A percentile compares a stretch with the other conserved stretches of the same genome.
These are phyloP conservation scores for Sebastes steindachneri DNA, from an alignment of 2,797 vertebrate genomes.

Conservation along the genomic window DNA sequence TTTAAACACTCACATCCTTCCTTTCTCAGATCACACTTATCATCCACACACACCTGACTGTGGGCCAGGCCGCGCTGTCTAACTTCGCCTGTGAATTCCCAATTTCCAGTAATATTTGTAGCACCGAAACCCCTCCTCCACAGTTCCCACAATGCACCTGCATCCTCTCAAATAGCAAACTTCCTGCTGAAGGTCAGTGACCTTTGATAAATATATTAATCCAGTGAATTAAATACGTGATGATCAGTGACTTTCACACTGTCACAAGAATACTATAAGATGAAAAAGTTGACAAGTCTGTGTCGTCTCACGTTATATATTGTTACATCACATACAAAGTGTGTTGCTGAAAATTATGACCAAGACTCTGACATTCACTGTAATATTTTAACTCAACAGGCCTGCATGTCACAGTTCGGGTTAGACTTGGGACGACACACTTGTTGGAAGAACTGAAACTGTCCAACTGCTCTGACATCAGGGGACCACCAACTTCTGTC, in stretches of 20 bases:
- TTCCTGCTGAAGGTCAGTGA: slow-evolving; percentile 62
- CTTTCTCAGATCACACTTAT: slow-evolving; percentile 56
- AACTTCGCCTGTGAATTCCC: slow-evolving; percentile 65
- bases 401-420: background rate
- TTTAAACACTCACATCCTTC: background rate
- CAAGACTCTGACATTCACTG: background rate
- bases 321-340: background rate
- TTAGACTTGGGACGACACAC: slow-evolving; percentile 14
- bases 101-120: no score
- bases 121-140: background rate
- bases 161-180: background rate
- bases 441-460: slow-evolving; percentile 42
- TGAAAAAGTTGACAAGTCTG: background rate
- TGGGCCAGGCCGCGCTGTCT: rapidly evolving
- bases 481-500: slow-evolving; percentile 8
- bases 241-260: background rate
- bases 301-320: background rate
- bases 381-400: slow-evolving; percentile 14
- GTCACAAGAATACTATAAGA: background rate
- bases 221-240: background rate
- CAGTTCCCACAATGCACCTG: slow-evolving; percentile 76
- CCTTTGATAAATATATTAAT: background rate
- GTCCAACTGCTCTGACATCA: slow-evolving; percentile 60
- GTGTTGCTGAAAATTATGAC: background rate
- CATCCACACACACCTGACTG: slow-evolving; percentile 43